Conservation (phyloP, 2,888 invertebrate species). For the Schizotus pectinicornis region DNA sequence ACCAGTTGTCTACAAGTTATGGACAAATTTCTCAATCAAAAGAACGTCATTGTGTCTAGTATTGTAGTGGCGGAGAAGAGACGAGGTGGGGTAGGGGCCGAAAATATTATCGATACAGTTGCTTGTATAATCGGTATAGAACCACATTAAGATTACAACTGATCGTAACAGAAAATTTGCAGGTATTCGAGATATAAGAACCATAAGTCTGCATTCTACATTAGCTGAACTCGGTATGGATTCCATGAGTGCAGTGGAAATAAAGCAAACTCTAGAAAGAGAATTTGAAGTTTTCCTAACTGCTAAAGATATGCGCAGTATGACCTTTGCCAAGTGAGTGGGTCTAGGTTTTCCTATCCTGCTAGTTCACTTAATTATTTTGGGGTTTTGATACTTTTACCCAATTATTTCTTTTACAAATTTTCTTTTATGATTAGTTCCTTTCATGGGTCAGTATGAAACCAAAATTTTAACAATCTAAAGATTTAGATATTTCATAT, state of each 20-base stretch:
- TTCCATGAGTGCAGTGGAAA: slow-evolving; percentile 75
- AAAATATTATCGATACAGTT: slow-evolving; percentile 74
- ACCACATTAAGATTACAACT: too few relatives aligned
- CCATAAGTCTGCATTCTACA: slow-evolving; percentile 53
- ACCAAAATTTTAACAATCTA: too few relatives aligned
- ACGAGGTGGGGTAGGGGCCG: slow-evolving; percentile 57
- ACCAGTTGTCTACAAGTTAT: slow-evolving; percentile 66
- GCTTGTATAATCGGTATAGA: slow-evolving; percentile 49
- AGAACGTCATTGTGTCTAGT: too few relatives aligned
- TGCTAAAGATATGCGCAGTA: slow-evolving; percentile 68
- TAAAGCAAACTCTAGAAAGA: not conserved
- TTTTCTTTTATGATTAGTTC: too few relatives aligned
- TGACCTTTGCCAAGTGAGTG: slow-evolving; percentile 77
- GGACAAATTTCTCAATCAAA: slow-evolving; percentile 73
- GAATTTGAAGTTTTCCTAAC: slow-evolving; percentile 3
- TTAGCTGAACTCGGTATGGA: slow-evolving; percentile 74
- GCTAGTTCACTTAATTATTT: too few relatives aligned
- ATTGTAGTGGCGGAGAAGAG: slow-evolving; percentile 85
- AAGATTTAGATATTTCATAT: too few relatives aligned
- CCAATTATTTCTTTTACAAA: too few relatives aligned
- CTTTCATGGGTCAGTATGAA: too few relatives aligned
- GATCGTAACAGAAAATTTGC: too few relatives aligned
- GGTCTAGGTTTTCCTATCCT: slow-evolving; percentile 67
- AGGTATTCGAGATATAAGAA: slow-evolving; percentile 47
- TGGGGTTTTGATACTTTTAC: too few relatives aligned